These are phyloP conservation scores for Thunnus maccoyii DNA, from an alignment of 2,113 vertebrate genomes.

Conservation along the genomic window DNA sequence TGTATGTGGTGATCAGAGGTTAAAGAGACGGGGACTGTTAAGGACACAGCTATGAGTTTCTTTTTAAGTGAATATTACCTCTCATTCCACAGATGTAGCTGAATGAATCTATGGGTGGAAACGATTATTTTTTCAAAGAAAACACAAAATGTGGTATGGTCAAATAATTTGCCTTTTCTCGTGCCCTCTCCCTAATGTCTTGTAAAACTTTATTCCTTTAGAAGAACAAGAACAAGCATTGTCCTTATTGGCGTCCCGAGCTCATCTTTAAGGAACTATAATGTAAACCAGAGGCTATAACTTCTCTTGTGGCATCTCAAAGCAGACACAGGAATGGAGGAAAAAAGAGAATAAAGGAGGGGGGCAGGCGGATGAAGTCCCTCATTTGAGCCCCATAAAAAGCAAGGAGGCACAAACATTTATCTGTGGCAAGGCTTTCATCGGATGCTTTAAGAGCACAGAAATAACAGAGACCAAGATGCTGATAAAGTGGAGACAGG, in stretches of 20 bases:
- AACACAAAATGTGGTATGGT: constrained; percentile 19
- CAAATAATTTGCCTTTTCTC: constrained; percentile 8
- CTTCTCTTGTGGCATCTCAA: constrained; percentile 82
- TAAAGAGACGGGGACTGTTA: constrained; percentile 11
- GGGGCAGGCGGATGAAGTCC: constrained; percentile 58
- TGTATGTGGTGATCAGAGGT: constrained; percentile 29
- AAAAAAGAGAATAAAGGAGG: constrained; percentile 15
- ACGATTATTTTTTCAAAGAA: constrained; percentile 45
- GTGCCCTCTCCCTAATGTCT: constrained; percentile 33
- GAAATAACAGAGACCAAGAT: constrained; percentile 79
- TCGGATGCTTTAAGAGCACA: constrained; percentile 75
- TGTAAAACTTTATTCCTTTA: constrained; percentile 64
- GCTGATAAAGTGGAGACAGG: constrained; percentile 86
- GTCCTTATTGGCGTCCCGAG: constrained; percentile 77
- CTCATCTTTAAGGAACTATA: constrained; percentile 75
- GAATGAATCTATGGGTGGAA: constrained; percentile 31
- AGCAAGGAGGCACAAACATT: constrained; percentile 83
- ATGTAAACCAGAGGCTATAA: constrained; percentile 85
- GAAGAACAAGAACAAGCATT: constrained; percentile 72
- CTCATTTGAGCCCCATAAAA: constrained; percentile 84
- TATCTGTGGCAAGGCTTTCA: constrained; percentile 83
- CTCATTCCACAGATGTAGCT: constrained; percentile 9
- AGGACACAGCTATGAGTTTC: constrained; percentile 20
- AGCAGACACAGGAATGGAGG: constrained; percentile 70
- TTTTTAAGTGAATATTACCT: constrained; percentile 37